Base-by-base conservation (phyloP, 2,113 vertebrate species). In the Ranitomeya imitator region DNA sequence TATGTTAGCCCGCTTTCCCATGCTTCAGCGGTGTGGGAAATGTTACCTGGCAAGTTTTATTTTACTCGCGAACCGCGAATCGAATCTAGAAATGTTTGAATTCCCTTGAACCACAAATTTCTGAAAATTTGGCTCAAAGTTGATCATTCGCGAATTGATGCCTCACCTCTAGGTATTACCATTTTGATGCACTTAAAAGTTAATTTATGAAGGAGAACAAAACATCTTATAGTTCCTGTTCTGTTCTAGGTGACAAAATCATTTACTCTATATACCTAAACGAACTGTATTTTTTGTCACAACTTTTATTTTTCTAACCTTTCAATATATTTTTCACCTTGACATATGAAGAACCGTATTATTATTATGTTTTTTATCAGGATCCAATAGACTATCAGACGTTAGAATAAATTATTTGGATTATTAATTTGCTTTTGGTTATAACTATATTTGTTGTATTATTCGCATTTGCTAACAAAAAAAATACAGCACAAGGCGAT, bases 351-450 rank as follows among this genome's bases (percentile, higher is more conserved):
- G 14, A 61, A 60, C 3, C 10, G 2, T 21, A 31, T 15, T 80
- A 1, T n/a, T 31, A 60, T 18, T 60, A 31, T 15, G 60, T 1
- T n/a, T 37, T 80, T 11, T 80, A 59, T 37, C 57, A 80, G 45
- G 31, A 79, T 57, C 57, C 51, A 55, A 23, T 57, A 57, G 77
- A 15, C 52, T 7, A 14, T 45, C 18, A 23, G 14, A 8, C 37
- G 67, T 65, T 52, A 83, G 19, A 37, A 65, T 65, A 21, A 6
- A 31, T 61, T 7, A 54, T 67, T 67, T 63, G 26, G 37, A 12
- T 82, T 81, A 61, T 81, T 59, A 1, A 21, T 65, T 52, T 83
- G 61, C 63, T 52, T 83, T 65, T n/a, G 59, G 63, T 63, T n/a
- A 51, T 65, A 83, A 63, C 65, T 83, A 16, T 83, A 65, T 63